These are phyloP conservation scores for Anguilla anguilla DNA, from an alignment of 2,797 vertebrate genomes.

Conservation along the genomic window DNA sequence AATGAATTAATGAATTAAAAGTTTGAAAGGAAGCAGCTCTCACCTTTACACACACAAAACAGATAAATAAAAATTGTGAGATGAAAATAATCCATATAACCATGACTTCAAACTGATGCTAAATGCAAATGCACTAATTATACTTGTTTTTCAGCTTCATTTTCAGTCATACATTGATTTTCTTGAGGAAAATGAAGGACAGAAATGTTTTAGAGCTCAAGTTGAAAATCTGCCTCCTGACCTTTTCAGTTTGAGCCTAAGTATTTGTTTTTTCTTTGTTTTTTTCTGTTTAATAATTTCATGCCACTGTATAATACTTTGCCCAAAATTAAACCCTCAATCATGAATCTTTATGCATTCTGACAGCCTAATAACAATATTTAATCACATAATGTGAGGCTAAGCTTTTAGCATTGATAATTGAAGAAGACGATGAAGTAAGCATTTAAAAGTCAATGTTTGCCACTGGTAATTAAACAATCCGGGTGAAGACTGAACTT, in stretches of 20 bases:
- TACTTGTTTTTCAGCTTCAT: conserved; percentile 12
- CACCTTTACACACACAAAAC: too few species aligned
- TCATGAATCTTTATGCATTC: conserved; percentile 40
- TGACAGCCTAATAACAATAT: conserved; percentile 37
- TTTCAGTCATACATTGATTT: conserved; percentile 1
- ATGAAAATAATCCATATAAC: neutral
- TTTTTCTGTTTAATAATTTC: neutral
- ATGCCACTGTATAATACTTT: conserved; percentile 34
- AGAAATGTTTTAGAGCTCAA: neutral
- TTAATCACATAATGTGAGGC: conserved; percentile 52
- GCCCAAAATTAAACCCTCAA: conserved; percentile 36
- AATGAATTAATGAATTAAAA: neutral
- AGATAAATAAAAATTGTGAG: neutral
- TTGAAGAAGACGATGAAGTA: conserved; percentile 47
- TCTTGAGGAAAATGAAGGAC: conserved; percentile 6
- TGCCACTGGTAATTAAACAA: conserved; percentile 50
- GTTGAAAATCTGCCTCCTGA: neutral
- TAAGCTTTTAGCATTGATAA: conserved; percentile 49
- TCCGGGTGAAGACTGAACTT: conserved; percentile 43
- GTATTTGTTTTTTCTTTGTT: neutral
- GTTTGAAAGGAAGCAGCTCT: neutral
- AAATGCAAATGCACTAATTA: neutral
- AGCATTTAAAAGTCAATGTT: conserved; percentile 57
- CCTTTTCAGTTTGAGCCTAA: neutral
- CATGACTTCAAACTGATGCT: neutral